These are phyloP conservation scores for Podilymbus podiceps DNA, from an alignment of 2,113 vertebrate species.

Conservation along the genomic window DNA sequence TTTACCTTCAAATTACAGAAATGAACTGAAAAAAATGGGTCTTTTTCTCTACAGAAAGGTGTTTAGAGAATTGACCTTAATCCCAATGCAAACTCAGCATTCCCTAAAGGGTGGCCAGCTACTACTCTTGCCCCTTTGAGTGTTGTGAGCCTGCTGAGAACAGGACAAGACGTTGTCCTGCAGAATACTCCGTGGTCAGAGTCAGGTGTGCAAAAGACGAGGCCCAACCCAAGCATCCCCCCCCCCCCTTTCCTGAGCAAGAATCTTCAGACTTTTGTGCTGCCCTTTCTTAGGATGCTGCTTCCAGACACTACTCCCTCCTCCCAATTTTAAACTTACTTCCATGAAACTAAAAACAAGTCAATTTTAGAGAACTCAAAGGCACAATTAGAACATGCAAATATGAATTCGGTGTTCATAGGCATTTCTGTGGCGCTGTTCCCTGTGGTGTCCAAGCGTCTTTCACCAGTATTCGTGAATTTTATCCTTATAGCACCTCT, in stretches of 20 bases:
- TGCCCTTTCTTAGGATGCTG: not conserved
- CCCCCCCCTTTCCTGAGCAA: not conserved
- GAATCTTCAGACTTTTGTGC: not conserved
- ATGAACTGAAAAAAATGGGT: not conserved
- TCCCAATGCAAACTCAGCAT: not conserved
- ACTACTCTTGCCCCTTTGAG: not conserved
- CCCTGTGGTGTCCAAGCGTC: not conserved
- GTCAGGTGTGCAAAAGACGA: not conserved
- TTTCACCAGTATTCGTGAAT: not conserved
- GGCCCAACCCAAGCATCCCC: not conserved
- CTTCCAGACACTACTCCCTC: not conserved
- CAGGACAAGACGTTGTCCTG: not conserved
- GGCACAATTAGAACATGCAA: constrained; percentile 35
- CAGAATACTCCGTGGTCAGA: not conserved
- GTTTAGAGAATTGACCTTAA: not conserved
- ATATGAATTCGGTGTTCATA: not conserved
- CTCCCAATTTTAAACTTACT: not conserved
- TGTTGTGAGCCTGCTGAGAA: not conserved
- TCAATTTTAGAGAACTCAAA: constrained; percentile 55
- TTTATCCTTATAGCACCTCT: not conserved
- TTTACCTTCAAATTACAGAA: not conserved
- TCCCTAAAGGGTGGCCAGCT: not conserved
- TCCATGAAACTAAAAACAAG: constrained; percentile 30
- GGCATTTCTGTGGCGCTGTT: constrained; percentile 8
- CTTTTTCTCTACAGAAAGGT: not conserved